A percentile compares a stretch with the other conserved stretches of the same genome.
These are phyloP conservation scores for Semotilus atromaculatus DNA, from an alignment of 2,797 vertebrate genomes.

Conservation along the genomic window DNA sequence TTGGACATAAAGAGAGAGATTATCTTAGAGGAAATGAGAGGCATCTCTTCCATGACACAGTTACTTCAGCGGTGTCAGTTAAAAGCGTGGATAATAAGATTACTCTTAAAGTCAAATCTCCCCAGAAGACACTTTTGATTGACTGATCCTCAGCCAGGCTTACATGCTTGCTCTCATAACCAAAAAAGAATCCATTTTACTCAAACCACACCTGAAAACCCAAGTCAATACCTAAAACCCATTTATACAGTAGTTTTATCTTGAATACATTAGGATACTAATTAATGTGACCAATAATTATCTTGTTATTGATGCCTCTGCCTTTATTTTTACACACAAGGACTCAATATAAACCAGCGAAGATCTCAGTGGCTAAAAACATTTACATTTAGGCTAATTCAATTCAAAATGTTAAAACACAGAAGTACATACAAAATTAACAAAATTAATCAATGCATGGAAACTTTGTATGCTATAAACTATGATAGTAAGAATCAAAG, in stretches of 20 bases:
- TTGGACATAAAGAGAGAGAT: conserved; percentile 62
- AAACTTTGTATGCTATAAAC: background rate
- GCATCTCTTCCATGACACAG: conserved; percentile 54
- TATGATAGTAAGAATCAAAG: background rate
- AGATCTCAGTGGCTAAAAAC: background rate
- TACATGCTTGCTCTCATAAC: conserved; percentile 49
- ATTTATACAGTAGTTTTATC: background rate
- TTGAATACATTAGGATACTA: background rate
- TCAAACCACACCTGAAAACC: background rate
- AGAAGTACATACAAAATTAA: background rate
- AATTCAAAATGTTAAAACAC: background rate
- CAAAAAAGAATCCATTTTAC: conserved; percentile 67
- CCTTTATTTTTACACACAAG: background rate
- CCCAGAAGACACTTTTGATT: conserved; percentile 65
- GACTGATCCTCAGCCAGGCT: conserved; percentile 68
- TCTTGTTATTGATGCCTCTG: background rate
- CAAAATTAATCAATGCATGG: background rate
- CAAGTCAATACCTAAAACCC: background rate
- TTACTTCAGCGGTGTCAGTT: conserved; percentile 63
- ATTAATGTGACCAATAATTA: background rate
- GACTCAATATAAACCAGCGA: background rate
- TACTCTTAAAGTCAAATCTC: conserved; percentile 58
- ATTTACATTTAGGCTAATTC: background rate
- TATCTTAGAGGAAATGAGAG: conserved; percentile 67
- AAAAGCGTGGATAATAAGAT: conserved; percentile 70